phyloP scores from a whole-genome alignment of 2,888 invertebrate species.

The Euzetes globulus region DNA sequence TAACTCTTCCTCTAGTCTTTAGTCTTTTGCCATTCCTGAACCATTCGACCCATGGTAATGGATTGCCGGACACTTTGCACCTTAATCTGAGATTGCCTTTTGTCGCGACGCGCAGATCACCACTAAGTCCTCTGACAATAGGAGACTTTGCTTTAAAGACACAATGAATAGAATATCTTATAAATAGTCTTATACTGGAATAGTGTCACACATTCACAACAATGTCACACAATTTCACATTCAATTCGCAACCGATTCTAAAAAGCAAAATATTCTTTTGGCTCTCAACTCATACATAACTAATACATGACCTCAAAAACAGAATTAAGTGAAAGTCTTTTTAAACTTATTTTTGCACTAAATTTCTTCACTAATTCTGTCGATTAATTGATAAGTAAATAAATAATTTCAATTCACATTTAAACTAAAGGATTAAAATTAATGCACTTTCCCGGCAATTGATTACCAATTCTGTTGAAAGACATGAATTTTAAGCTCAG shows the following conservation, averaged over 20 bases:
- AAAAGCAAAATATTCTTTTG: background rate
- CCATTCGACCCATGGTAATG: conserved; percentile 42
- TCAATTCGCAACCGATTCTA: background rate
- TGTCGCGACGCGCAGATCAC: conserved; percentile 36
- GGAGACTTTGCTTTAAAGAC: conserved; percentile 40
- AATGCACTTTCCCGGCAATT: too few species aligned
- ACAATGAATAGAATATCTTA: conserved; percentile 18
- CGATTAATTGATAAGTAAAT: conserved; percentile 1
- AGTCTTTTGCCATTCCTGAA: conserved; percentile 43
- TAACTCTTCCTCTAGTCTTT: conserved; percentile 40
- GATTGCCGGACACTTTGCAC: conserved; percentile 42
- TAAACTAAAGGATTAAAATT: background rate
- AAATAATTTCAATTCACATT: conserved; percentile 8
- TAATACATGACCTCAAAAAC: background rate
- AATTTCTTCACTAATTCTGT: background rate
- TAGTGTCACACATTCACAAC: background rate
- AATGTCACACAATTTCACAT: conserved; percentile 13
- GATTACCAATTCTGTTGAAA: too few species aligned
- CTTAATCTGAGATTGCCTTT: conserved; percentile 39
- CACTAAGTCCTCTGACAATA: conserved; percentile 37
- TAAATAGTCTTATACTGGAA: conserved; percentile 14
- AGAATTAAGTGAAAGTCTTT: background rate
- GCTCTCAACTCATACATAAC: background rate
- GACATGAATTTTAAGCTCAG: too few species aligned
- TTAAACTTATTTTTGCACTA: background rate